These are phyloP conservation scores for Puma concolor DNA, from an alignment of 2,113 vertebrate genomes.

Conservation along the genomic window DNA sequence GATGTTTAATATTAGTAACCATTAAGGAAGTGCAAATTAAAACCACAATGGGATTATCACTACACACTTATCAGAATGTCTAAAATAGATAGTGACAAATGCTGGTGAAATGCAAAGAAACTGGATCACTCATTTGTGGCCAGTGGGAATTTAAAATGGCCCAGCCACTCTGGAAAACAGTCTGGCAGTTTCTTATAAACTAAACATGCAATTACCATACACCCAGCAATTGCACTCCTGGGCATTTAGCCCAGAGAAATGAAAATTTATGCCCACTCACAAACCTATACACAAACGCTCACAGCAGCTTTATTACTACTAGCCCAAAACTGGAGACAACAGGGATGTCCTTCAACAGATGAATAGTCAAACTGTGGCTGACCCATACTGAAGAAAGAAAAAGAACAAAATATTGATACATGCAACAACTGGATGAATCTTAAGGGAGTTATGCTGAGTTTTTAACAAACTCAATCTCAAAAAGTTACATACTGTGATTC, in stretches of 20 bases:
- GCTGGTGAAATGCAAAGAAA: neutral
- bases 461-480: neutral
- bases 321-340: neutral
- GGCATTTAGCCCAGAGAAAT: neutral
- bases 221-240: neutral
- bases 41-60: neutral
- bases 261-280: neutral
- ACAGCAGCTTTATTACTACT: neutral
- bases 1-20: neutral
- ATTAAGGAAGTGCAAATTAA: neutral
- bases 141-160: neutral
- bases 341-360: neutral
- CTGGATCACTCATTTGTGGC: neutral
- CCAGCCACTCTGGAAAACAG: neutral
- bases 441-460: neutral
- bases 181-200: neutral
- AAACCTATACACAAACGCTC: neutral
- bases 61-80: neutral
- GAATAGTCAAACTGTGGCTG: neutral
- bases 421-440: neutral
- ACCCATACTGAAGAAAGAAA: neutral
- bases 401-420: neutral
- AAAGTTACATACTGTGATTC: neutral
- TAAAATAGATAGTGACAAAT: neutral
- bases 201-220: neutral